Conservation (phyloP, 2,888 invertebrate genomes). For the Drosophila gaucha region DNA sequence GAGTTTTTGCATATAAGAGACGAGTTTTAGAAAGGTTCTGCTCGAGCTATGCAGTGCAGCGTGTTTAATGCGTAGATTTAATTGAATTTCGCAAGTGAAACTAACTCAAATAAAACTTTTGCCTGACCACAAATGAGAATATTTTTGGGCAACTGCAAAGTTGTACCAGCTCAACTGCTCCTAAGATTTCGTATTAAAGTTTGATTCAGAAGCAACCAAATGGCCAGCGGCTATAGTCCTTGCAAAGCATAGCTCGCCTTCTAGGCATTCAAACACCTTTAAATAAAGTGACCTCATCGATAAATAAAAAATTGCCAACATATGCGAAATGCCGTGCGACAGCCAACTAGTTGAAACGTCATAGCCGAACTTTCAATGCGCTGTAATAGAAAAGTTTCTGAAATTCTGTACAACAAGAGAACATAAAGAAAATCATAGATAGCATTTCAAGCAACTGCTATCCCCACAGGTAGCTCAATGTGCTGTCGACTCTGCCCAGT, state of each 20-base stretch:
- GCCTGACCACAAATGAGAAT: slow-evolving; percentile 64
- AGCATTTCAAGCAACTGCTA: too few species aligned
- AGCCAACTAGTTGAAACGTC: slow-evolving; percentile 4
- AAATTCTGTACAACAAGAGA: background rate
- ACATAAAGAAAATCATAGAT: too few species aligned
- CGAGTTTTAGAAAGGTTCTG: slow-evolving; percentile 16
- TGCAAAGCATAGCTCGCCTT: background rate
- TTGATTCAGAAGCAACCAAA: slow-evolving; percentile 40
- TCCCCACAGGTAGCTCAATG: slow-evolving; percentile 18
- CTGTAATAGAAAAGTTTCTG: slow-evolving; percentile 2
- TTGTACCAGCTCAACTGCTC: slow-evolving; percentile 35
- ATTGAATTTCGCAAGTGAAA: slow-evolving; percentile 65
- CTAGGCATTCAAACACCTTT: slow-evolving; percentile 59
- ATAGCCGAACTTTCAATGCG: background rate
- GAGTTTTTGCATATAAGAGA: slow-evolving; percentile 29
- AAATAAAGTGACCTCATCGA: slow-evolving; percentile 62
- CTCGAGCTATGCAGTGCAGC: slow-evolving; percentile 44
- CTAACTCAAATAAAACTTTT: slow-evolving; percentile 65
- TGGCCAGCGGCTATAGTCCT: slow-evolving; percentile 28
- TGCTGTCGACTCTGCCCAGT: slow-evolving; percentile 25
- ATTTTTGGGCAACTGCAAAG: slow-evolving; percentile 37
- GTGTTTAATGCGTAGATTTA: slow-evolving; percentile 58
- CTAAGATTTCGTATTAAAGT: slow-evolving; percentile 50
- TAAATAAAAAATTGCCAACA: slow-evolving; percentile 82
- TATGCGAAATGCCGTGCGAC: slow-evolving; percentile 59